Percentiles rank a stretch among this genome's conserved stretches.
Conservation (phyloP, 2,797 vertebrate genomes). For the Varecia variegata region DNA sequence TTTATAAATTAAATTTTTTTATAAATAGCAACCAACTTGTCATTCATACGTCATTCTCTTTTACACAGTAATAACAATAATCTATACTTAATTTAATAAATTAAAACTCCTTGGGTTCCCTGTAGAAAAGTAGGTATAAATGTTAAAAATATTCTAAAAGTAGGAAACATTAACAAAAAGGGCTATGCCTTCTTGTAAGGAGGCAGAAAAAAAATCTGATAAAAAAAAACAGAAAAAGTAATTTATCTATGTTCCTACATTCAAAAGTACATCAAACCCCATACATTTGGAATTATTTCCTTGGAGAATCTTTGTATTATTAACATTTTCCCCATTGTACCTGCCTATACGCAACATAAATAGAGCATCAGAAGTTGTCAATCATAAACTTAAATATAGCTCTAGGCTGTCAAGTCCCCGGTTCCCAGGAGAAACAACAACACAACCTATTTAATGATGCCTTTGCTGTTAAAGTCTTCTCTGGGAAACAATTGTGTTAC, state of each 20-base stretch:
- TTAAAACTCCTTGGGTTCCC: background rate
- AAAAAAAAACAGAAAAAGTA: background rate
- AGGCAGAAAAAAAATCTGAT: background rate
- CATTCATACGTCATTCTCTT: background rate
- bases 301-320: background rate
- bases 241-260: background rate
- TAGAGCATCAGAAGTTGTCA: slow-evolving; percentile 51
- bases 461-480: slow-evolving; percentile 40
- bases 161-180: background rate
- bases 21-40: background rate
- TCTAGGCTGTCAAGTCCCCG: slow-evolving; percentile 25
- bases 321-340: slow-evolving; percentile 19
- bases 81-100: slow-evolving; percentile 9
- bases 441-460: slow-evolving; percentile 54
- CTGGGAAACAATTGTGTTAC: slow-evolving; percentile 47
- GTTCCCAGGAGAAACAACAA: slow-evolving; percentile 29
- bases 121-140: background rate
- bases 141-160: background rate
- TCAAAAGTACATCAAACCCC: background rate
- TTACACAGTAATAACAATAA: background rate
- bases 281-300: slow-evolving; percentile 33
- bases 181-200: background rate
- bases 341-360: slow-evolving; percentile 44
- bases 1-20: background rate
- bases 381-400: slow-evolving; percentile 65